Base-by-base conservation (phyloP, 1,140 invertebrate genomes). In the Drosophila mayri region DNA sequence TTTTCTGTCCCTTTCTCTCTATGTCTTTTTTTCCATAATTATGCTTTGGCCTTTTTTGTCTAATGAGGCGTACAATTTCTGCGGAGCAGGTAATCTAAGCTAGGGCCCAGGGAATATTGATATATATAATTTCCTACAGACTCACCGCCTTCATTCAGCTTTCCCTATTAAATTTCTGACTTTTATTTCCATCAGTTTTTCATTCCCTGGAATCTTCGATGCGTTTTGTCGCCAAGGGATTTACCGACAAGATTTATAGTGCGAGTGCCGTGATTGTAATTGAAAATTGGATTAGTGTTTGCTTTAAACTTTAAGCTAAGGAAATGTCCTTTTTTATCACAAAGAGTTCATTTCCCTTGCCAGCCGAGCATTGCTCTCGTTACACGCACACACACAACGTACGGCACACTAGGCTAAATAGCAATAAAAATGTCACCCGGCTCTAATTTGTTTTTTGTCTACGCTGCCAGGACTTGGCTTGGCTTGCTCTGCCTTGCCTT, bases 401-500 rank as follows among this genome's bases (percentile, higher is more conserved):
- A 61, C 54, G 49, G 41, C 44, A 61, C 74, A 67, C 55, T 43
- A 58, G 79, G 70, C 71, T 65, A 80, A 88, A 76, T 55, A 73
- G 84, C 84, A 84, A 88, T 87, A 83, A 88, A 87, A 87, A 88
- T 87, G 85, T 87, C 84, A 87, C 71, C 66, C 52, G 79, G 67
- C 77, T 71, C 76, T 84, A 87, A 87, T 87, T 88, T 84, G 85
- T 87, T 77, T 84, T 76, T 49, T 70, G 76, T 75, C 76, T 78
- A 79, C 62, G 55, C 66, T 59, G 46, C 66, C 59, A 60, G 40
- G 57, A 81, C 73, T 73, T 52, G 63, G 12, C 18, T 50, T 35
- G 68, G 41, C 44, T 49, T 49, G 61, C 7, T 16, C 44, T 55
- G 65, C 59, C 60, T 32, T 32, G 61, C 20, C 35, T 37, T 32